phyloP scores from a whole-genome alignment of 2,113 vertebrate genomes.

The Seriola quinqueradiata region DNA sequence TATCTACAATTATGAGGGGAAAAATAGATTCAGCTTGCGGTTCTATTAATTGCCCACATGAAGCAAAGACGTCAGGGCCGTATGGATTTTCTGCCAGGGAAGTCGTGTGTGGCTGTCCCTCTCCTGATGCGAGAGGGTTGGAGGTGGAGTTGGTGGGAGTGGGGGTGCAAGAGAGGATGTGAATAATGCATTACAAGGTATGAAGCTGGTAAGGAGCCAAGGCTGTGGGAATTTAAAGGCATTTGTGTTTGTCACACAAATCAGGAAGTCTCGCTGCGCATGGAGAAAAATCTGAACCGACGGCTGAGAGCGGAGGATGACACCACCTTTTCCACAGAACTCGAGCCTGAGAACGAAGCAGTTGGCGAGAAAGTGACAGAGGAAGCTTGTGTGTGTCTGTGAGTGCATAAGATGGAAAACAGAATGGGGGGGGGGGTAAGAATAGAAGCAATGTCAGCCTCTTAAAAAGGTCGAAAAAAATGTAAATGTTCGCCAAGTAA shows the following conservation, averaged over 20 bases:
- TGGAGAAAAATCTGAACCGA: constrained; percentile 75
- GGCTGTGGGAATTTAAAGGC: constrained; percentile 82
- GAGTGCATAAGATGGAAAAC: not conserved
- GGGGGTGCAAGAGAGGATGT: constrained; percentile 66
- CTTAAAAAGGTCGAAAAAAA: constrained; percentile 29
- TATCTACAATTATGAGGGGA: constrained; percentile 78
- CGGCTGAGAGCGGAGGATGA: constrained; percentile 66
- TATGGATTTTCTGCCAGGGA: constrained; percentile 88
- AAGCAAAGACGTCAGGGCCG: constrained; percentile 83
- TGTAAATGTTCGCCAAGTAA: constrained; percentile 15
- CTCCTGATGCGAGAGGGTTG: constrained; percentile 66
- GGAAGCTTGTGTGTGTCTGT: not conserved
- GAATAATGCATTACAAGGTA: constrained; percentile 88
- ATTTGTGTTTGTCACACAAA: constrained; percentile 86
- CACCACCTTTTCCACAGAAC: constrained; percentile 52
- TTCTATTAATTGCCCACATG: constrained; percentile 85
- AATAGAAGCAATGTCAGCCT: constrained; percentile 27
- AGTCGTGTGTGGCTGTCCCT: constrained; percentile 82
- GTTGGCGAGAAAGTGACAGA: constrained; percentile 18
- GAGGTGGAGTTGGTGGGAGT: not conserved
- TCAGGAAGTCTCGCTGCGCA: constrained; percentile 73
- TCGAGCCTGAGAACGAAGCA: constrained; percentile 35
- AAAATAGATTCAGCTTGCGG: constrained; percentile 76
- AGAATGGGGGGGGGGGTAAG: not conserved
- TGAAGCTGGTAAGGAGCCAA: constrained; percentile 79